phyloP scores from a whole-genome alignment of 2,797 vertebrate species.

The Anguilla obscura region DNA sequence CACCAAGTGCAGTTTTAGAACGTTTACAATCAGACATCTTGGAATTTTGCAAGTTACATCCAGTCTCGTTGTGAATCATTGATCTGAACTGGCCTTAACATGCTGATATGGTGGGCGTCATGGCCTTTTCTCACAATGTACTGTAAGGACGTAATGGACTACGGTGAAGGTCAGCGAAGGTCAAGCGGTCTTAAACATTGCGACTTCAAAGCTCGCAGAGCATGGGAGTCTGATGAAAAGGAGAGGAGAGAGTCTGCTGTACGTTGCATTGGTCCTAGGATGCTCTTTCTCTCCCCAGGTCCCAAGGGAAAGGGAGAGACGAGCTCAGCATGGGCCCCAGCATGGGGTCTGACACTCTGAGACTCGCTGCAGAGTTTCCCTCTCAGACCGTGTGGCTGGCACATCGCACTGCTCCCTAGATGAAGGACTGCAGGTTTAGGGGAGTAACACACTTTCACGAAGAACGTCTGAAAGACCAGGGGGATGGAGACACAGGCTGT shows the following conservation, averaged over 20 bases:
- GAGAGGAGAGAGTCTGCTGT: not conserved
- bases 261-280: constrained; percentile 1
- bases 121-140: not conserved
- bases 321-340: constrained; percentile 13
- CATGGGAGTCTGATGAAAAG: not conserved
- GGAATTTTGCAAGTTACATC: too few species aligned
- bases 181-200: not conserved
- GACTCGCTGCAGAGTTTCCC: not conserved
- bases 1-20: too few species aligned
- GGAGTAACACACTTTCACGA: not conserved
- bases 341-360: not conserved
- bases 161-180: not conserved
- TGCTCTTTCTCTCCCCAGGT: not conserved
- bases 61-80: too few species aligned
- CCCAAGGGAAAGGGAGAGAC: constrained; percentile 15
- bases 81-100: not conserved
- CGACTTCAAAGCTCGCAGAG: not conserved
- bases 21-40: too few species aligned
- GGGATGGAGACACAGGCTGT: not conserved
- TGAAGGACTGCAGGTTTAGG: not conserved
- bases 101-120: not conserved
- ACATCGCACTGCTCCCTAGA: not conserved
- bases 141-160: not conserved
- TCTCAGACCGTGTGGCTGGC: not conserved
- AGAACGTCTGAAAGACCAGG: not conserved